Base-by-base conservation (phyloP, 2,888 invertebrate species). In the Ypsolopha sequella region DNA sequence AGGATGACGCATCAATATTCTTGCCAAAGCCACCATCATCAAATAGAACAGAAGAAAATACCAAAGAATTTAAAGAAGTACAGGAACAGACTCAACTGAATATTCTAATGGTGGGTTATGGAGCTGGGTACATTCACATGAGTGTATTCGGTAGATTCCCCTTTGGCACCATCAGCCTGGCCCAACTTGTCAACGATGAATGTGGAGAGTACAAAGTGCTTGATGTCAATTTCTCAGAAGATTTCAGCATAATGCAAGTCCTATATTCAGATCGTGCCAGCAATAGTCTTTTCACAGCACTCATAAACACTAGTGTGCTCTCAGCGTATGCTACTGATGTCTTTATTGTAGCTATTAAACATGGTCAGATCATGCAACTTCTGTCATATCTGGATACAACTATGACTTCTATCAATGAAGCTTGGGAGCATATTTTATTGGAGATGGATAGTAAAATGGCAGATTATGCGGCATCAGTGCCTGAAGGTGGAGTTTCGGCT, bases 381-480 rank as follows among this genome's bases (percentile, higher is more conserved):
- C 85, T 94, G 65, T 89, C 90, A 64, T 88, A 89, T 55, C 79
- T 95, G 36, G 91, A 91, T 51, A 91, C 91, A 59, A 94, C 95
- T 0, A 92, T 96, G 76, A 89, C 91, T 59, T 92, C 93, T 7
- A 92, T 96, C 58, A 92, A 90, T 41, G 97, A 97, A 78, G 94
- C 96, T 0, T 98, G 97, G 96, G 98, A 98, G 72, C 96, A 95
- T 57, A 95, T 97, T 63, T 87, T 98, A 39, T 73, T 97, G 44
- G 97, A 98, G 84, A 95, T 98, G 92, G 97, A 98, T 70, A 92
- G 94, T 48, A 98, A 98, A 80, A 89, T 98, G 62, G 91, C 94
- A 1, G 92, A 92, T 59, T 97, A 96, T 87, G 96, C 96, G 9
- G 91, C 93, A 54, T 91, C 90, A 54, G 92, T 93, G 50, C 90